Evolutionary conservation across 2,888 invertebrate species (phyloP).

Genomic region (Bursaphelenchus okinawaensis): DNA sequence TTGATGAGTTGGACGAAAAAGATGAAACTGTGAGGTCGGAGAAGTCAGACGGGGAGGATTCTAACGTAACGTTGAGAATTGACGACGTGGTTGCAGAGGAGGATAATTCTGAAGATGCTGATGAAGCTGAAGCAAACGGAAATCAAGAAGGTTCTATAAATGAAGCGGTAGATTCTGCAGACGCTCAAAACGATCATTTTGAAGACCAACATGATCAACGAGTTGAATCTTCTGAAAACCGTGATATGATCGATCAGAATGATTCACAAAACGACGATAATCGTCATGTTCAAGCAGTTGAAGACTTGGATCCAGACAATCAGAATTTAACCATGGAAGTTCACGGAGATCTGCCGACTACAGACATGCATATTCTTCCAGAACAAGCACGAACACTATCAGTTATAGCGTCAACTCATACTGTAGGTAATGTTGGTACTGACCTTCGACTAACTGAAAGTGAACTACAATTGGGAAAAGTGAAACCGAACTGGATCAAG

Average conservation of each 20-base stretch:
- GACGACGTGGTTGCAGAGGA: neutral
- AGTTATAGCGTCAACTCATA: slow-evolving; percentile 31
- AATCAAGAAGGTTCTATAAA: neutral
- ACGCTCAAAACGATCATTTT: neutral
- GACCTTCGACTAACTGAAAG: slow-evolving; percentile 48
- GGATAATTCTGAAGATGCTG: neutral
- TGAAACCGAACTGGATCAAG: slow-evolving; percentile 78
- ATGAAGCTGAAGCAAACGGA: neutral
- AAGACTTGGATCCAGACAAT: neutral
- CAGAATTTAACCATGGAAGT: neutral
- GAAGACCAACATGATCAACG: no score
- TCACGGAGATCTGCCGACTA: neutral
- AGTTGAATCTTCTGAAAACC: neutral
- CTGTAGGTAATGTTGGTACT: slow-evolving; percentile 21
- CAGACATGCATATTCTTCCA: neutral
- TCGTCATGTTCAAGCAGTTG: neutral
- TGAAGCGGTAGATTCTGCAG: neutral
- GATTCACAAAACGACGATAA: no score
- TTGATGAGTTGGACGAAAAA: no score
- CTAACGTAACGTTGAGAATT: neutral
- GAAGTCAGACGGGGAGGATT: neutral
- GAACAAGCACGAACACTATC: slow-evolving; percentile 14
- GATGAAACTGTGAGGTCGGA: neutral
- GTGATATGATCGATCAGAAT: neutral
- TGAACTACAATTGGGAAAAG: slow-evolving; percentile 52